Base-by-base conservation (phyloP, 2,113 vertebrate genomes). In the Cephalophus harveyi region DNA sequence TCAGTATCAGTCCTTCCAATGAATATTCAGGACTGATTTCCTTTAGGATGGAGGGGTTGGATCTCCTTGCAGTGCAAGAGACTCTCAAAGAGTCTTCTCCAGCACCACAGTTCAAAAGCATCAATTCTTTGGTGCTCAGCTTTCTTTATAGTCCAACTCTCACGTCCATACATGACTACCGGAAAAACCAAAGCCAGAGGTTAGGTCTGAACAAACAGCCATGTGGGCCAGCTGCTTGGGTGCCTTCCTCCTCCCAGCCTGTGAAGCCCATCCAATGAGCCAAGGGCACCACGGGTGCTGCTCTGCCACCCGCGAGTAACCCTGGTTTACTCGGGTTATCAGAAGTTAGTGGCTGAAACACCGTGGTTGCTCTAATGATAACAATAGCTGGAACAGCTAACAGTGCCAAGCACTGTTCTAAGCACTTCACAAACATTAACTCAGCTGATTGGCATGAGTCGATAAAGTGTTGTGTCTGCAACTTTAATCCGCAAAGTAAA, bases 261-360 rank as follows among this genome's bases (percentile, higher is more conserved):
- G 1, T 46, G n/a, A 79, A 36, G 7, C 17, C 17, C 78, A 59
- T 43, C 76, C 23, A 23, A 9, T 17, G 59, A 84, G 43, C n/a
- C 15, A 71, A 19, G 2, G 8, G 40, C 83, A 33, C 36, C 0
- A 0, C 7, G 2, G 4, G 48, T 48, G 30, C 17, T 16, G n/a
- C 27, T 33, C 81, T 27, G 25, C 36, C 4, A 6, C 27, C 33
- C 7, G 3, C 0, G 0, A 74, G 57, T 2, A n/a, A 11, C 17
- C 28, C 15, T 0, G 3, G 23, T 43, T 36, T 28, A 19, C 3
- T 27, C 15, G 0, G 25, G 54, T 52, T 50, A 21, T 6, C 6
- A 14, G 84, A 40, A 89, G 23, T 14, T 62, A 81, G 89, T 36
- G 14, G 60, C 36, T 11, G 46, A 17, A 52, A 52, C 46, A 13